phyloP scores from a whole-genome alignment of 1,140 invertebrate species.

The Brachionus asplanchnoidis region DNA sequence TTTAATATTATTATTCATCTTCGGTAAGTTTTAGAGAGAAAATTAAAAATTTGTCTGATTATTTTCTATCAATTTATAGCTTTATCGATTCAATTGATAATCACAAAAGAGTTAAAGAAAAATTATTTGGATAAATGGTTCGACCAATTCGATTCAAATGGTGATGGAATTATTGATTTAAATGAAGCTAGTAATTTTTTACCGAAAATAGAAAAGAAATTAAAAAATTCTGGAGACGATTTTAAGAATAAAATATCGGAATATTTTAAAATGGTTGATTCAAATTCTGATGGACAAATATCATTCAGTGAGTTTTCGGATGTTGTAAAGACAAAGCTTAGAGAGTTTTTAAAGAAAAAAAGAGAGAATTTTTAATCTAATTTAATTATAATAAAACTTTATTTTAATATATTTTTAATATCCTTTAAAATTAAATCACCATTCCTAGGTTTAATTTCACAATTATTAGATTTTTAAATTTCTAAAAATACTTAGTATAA shows the following conservation, averaged over 20 bases:
- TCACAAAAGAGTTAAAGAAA: background rate
- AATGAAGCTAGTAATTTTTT: background rate
- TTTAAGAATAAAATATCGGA: background rate
- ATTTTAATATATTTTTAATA: too few relatives aligned
- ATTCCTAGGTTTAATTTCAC: too few relatives aligned
- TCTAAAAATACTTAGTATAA: too few relatives aligned
- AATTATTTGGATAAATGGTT: constrained; percentile 14
- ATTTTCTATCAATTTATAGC: background rate
- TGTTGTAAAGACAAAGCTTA: background rate
- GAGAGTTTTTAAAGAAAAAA: background rate
- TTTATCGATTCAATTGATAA: background rate
- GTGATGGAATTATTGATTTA: background rate
- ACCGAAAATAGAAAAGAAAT: constrained; percentile 1
- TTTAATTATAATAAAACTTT: background rate
- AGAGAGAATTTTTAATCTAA: background rate
- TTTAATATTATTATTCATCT: background rate
- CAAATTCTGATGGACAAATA: background rate
- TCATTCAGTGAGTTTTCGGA: background rate
- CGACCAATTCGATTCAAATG: background rate
- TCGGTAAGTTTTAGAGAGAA: background rate
- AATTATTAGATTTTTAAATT: too few relatives aligned
- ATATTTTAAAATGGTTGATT: constrained; percentile 7
- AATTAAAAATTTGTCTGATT: background rate
- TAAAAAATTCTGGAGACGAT: background rate
- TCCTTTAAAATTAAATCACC: too few relatives aligned